Conservation (phyloP, 2,797 vertebrate genomes). For the Melanotaenia pygmaea region DNA sequence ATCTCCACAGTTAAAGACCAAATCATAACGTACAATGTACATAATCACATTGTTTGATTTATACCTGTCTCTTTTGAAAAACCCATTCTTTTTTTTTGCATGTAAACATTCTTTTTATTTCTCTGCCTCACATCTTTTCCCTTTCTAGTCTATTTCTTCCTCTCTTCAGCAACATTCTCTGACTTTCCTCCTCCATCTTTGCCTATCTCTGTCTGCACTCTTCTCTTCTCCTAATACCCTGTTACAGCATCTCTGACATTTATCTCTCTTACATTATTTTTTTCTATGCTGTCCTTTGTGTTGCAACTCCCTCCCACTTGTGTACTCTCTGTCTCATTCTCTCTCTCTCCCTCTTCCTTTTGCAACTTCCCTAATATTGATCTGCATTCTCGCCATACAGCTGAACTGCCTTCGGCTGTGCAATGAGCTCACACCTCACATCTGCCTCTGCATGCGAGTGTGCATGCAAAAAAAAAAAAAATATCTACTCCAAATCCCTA, state of each 20-base stretch:
- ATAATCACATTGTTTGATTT: neutral
- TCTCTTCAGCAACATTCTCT: slow-evolving; percentile 24
- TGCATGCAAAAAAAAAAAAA: slow-evolving; percentile 16
- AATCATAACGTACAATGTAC: neutral
- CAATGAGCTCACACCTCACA: slow-evolving; percentile 68
- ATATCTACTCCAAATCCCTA: slow-evolving; percentile 30
- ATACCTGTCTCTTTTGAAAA: slow-evolving; percentile 24
- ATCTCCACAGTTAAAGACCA: slow-evolving; percentile 9
- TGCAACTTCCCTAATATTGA: slow-evolving; percentile 72
- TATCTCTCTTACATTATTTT: slow-evolving; percentile 72
- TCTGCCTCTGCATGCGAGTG: slow-evolving; percentile 25
- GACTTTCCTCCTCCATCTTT: slow-evolving; percentile 41
- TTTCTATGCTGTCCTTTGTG: slow-evolving; percentile 69
- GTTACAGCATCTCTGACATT: slow-evolving; percentile 69
- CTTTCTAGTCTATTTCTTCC: slow-evolving; percentile 20
- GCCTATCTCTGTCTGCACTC: slow-evolving; percentile 30
- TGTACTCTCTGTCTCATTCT: slow-evolving; percentile 29
- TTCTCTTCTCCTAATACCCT: slow-evolving; percentile 55
- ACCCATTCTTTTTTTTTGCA: slow-evolving; percentile 5
- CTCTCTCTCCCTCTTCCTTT: slow-evolving; percentile 32
- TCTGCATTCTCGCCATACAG: slow-evolving; percentile 75
- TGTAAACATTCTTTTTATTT: neutral
- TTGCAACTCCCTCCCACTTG: slow-evolving; percentile 69
- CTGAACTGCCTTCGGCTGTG: slow-evolving; percentile 72
- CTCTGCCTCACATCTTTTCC: slow-evolving; percentile 14